These are phyloP conservation scores for Sipha maydis DNA, from an alignment of 2,888 invertebrate species.

Conservation along the genomic window DNA sequence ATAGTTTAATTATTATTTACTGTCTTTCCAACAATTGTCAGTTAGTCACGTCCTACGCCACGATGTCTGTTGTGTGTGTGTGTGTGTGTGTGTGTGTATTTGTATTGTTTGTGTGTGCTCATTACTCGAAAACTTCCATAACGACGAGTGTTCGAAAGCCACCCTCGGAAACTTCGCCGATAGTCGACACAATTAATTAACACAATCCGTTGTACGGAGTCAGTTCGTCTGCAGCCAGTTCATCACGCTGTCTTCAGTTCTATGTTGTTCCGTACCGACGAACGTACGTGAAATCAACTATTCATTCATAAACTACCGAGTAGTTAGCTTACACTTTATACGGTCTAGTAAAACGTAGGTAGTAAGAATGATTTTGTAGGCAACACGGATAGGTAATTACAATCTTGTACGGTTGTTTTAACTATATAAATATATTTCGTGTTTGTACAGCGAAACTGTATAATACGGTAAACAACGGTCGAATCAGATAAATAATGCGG, in stretches of 20 bases:
- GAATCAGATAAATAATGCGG: too few species aligned
- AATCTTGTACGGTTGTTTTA: too few species aligned
- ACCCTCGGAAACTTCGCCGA: background rate
- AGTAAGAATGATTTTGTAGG: too few species aligned
- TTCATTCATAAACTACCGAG: too few species aligned
- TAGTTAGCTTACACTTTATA: too few species aligned
- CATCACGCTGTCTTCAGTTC: background rate
- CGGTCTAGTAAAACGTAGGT: too few species aligned
- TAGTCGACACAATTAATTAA: constrained; percentile 4
- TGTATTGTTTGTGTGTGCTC: background rate
- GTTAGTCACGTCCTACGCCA: background rate
- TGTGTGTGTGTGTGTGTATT: background rate
- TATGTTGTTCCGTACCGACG: too few species aligned
- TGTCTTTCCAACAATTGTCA: background rate
- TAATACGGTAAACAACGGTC: too few species aligned
- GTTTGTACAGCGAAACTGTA: too few species aligned
- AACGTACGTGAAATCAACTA: too few species aligned
- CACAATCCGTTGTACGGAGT: background rate
- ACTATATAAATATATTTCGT: too few species aligned
- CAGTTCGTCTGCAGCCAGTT: background rate
- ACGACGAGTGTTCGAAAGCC: background rate
- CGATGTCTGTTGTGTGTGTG: background rate
- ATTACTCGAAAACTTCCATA: background rate
- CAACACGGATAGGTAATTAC: too few species aligned
- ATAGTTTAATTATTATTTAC: background rate